These are phyloP conservation scores for Tylochromis polylepis DNA, from an alignment of 2,113 vertebrate genomes.

Conservation along the genomic window DNA sequence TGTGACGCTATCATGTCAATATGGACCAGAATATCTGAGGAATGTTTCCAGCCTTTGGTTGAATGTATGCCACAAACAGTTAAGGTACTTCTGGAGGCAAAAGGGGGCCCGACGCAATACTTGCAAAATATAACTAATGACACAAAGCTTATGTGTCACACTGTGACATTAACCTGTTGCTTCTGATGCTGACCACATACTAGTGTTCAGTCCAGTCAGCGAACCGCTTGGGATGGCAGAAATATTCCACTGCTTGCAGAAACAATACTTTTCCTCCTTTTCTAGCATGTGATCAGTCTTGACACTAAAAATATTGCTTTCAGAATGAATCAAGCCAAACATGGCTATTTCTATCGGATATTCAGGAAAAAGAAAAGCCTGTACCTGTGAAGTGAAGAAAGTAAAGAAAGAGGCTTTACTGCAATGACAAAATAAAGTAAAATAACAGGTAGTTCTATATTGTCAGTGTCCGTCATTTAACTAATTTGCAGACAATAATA, in stretches of 20 bases:
- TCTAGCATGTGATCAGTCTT: neutral
- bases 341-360: neutral
- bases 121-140: accelerated
- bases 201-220: neutral
- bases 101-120: neutral
- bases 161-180: accelerated
- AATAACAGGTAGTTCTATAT: neutral
- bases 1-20: neutral
- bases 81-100: neutral
- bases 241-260: neutral
- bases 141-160: neutral
- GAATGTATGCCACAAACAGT: neutral
- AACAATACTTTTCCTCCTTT: neutral
- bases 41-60: neutral
- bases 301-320: conserved; percentile 24
- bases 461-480: neutral
- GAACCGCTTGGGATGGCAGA: neutral
- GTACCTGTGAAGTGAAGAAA: neutral
- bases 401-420: neutral
- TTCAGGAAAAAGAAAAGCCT: neutral
- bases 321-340: neutral
- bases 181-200: neutral
- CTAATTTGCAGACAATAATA: neutral
- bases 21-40: neutral
- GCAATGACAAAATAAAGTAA: neutral